Evolutionary conservation across 2,888 invertebrate species (phyloP).

Genomic region (Pachliopta kotzebuea): DNA sequence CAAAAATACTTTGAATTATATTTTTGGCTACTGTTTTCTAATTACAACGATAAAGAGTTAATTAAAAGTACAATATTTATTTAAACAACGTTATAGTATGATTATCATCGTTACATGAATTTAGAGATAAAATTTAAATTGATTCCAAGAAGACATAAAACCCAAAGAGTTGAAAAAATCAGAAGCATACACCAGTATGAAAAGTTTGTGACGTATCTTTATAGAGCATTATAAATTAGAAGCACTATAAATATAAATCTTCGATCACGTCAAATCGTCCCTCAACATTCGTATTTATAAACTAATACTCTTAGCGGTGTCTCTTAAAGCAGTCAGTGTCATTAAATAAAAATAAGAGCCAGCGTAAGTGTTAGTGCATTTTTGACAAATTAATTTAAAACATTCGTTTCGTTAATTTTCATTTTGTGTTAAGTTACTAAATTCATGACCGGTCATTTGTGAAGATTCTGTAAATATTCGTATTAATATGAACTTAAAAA

Average conservation of each 20-base stretch:
- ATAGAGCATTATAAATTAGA: conserved; percentile 68
- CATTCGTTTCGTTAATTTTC: conserved; percentile 9
- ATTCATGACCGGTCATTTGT: conserved; percentile 6
- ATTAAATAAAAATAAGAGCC: conserved; percentile 27
- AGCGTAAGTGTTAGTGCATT: conserved; percentile 20
- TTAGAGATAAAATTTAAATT: too few relatives aligned
- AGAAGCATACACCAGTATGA: conserved; percentile 50
- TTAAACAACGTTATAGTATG: background rate
- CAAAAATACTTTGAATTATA: background rate
- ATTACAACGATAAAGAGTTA: background rate
- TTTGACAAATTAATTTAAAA: conserved; percentile 27
- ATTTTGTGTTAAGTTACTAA: conserved; percentile 8
- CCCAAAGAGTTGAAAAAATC: conserved; percentile 31
- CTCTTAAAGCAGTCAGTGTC: conserved; percentile 37
- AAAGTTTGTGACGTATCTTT: conserved; percentile 67
- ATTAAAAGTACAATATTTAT: too few relatives aligned
- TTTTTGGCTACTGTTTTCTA: background rate
- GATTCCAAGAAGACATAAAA: background rate
- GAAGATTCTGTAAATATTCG: conserved; percentile 6
- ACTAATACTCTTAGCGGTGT: conserved; percentile 52
- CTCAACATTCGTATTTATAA: conserved; percentile 64
- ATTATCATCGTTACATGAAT: too few relatives aligned
- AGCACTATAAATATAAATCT: conserved; percentile 74
- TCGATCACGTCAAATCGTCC: conserved; percentile 67
- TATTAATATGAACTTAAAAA: conserved; percentile 1